Conservation (phyloP, 2,797 vertebrate species). For the Girardinus metallicus region DNA sequence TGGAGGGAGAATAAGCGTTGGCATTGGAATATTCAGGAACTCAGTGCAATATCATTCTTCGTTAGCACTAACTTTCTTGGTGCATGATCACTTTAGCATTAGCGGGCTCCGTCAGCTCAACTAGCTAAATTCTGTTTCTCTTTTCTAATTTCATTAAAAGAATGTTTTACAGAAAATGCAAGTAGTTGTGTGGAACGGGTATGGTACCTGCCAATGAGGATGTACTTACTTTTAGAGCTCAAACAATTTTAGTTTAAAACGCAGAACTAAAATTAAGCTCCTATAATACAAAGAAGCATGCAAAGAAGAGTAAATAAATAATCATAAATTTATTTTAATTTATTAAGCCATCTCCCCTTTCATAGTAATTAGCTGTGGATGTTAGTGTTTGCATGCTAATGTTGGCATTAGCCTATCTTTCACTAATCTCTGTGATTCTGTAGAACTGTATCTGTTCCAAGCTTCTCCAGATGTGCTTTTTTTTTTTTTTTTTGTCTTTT, state of each 20-base stretch:
- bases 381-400: not conserved
- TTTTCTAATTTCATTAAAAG: too few relatives aligned
- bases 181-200: too few relatives aligned
- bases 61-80: not conserved
- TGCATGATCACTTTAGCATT: not conserved
- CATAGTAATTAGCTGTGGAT: not conserved
- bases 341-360: not conserved
- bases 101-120: too few relatives aligned
- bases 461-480: not conserved
- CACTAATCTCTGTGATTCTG: not conserved
- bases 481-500: slow-evolving; percentile 1
- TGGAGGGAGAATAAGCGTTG: not conserved
- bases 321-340: not conserved
- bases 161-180: not conserved
- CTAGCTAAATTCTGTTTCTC: too few relatives aligned
- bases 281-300: not conserved
- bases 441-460: not conserved
- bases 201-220: not conserved
- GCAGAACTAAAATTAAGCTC: not conserved
- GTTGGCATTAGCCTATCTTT: not conserved
- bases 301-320: not conserved
- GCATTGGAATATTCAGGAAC: too few relatives aligned
- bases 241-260: not conserved
- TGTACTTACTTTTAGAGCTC: not conserved
- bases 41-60: too few relatives aligned